Base-by-base conservation (phyloP, 2,113 vertebrate species). In the Dascyllus trimaculatus region DNA sequence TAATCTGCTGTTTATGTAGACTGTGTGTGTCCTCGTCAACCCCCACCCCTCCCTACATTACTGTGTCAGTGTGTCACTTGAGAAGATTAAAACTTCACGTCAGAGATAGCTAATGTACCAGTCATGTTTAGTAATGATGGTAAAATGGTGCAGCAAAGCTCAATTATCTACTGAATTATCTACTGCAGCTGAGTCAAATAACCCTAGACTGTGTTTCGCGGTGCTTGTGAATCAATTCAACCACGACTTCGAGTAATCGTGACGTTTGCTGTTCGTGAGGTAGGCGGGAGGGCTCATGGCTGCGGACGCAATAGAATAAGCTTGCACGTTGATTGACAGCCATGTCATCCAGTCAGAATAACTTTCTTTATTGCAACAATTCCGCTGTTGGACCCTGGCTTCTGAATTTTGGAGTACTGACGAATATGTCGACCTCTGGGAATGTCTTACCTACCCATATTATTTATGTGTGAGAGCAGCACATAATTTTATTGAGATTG, bases 21-120 rank as follows among this genome's bases (percentile, higher is more conserved):
- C 22, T 0, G 53, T 46, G 7, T 49, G n/a, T 5, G 25, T n/a
- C n/a, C n/a, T n/a, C n/a, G n/a, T n/a, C n/a, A 29, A 4, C 29
- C 29, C 29, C 29, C 29, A 5, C 29, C 29, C 5, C 38, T 21
- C 29, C 5, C 38, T 21, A 85, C 66, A 29, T 76, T 77, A 81
- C 29, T 88, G 77, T 86, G 84, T 81, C 74, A 83, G 73, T 81
- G 77, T 89, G 85, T 81, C 82, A 78, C 80, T 76, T 80, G 69
- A 77, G 66, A 56, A 43, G 79, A 87, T 88, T 90, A 89, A 76
- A 76, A 71, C 57, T 71, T 83, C 66, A 68, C 75, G 84, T 67
- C 62, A 54, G 21, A 64, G 24, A 82, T 64, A 62, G 71, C 0
- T 91, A 81, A 57, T 61, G 76, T 75, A 45, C 5, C 45, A 60